These are phyloP conservation scores for Choreutis nemorana DNA, from an alignment of 2,888 invertebrate species.

Conservation along the genomic window DNA sequence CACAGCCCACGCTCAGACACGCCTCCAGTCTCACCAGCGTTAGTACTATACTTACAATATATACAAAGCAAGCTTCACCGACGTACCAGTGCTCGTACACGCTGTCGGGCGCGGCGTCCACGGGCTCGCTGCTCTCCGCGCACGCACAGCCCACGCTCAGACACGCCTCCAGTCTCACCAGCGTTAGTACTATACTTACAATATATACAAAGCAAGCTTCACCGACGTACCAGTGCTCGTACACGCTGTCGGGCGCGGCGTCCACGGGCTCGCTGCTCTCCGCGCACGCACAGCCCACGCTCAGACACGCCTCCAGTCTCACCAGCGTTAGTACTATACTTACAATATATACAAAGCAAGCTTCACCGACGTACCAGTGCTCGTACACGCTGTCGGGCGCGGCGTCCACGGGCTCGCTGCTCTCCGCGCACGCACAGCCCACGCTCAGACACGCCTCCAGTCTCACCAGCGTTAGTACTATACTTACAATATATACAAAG, in stretches of 20 bases:
- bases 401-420: slow-evolving; percentile 62
- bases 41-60: slow-evolving; percentile 15
- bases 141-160: slow-evolving; percentile 50
- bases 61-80: no score
- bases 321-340: slow-evolving; percentile 37
- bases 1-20: slow-evolving; percentile 48
- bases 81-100: slow-evolving; percentile 96
- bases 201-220: no score
- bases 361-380: slow-evolving; percentile 96
- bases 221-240: slow-evolving; percentile 96
- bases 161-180: slow-evolving; percentile 58
- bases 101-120: slow-evolving; percentile 74
- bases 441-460: slow-evolving; percentile 57
- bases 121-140: slow-evolving; percentile 51
- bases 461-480: slow-evolving; percentile 45
- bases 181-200: slow-evolving; percentile 26
- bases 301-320: slow-evolving; percentile 58
- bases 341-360: neutral
- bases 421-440: slow-evolving; percentile 48
- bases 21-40: slow-evolving; percentile 59
- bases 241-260: slow-evolving; percentile 80
- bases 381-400: slow-evolving; percentile 86
- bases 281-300: slow-evolving; percentile 46
- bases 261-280: slow-evolving; percentile 59
- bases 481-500: neutral